A percentile compares a stretch with the other conserved stretches of the same genome.
Evolutionary conservation across 2,888 invertebrate species (phyloP).

Genomic region (Ophion slaviceki): DNA sequence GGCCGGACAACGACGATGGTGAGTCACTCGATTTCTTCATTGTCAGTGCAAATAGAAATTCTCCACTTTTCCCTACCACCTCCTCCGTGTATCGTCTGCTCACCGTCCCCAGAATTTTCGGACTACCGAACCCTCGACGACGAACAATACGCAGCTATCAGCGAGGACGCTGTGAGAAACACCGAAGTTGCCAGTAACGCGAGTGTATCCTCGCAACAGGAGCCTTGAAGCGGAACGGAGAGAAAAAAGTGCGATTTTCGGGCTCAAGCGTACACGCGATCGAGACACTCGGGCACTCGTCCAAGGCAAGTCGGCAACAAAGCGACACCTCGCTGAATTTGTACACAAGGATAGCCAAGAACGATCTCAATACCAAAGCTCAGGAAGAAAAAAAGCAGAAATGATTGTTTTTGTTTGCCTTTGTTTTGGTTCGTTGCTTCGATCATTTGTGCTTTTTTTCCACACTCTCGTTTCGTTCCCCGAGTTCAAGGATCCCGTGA

Average conservation of each 20-base stretch:
- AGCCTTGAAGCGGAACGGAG: background rate
- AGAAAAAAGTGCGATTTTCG: conserved; percentile 12
- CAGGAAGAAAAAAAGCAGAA: background rate
- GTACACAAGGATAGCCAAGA: too few relatives aligned
- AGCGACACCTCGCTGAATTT: too few relatives aligned
- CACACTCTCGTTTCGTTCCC: background rate
- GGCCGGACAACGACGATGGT: conserved; percentile 55
- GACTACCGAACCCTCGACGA: conserved; percentile 65
- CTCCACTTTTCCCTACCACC: background rate
- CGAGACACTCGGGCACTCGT: too few relatives aligned
- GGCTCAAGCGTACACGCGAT: background rate
- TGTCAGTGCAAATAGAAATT: background rate
- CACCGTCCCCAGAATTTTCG: conserved; percentile 41
- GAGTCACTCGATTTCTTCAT: conserved; percentile 19
- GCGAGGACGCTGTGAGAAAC: conserved; percentile 45
- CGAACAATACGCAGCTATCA: conserved; percentile 55
- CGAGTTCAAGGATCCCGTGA: too few relatives aligned
- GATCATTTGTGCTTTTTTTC: background rate
- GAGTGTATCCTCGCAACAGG: conserved; percentile 49
- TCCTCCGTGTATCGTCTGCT: background rate
- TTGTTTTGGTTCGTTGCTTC: background rate
- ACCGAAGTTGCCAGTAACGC: conserved; percentile 30
- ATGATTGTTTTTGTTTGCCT: background rate
- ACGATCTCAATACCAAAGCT: too few relatives aligned
- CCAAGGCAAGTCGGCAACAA: too few relatives aligned